Conservation (phyloP, 2,113 vertebrate genomes). For the Orthochromis indermauri region DNA sequence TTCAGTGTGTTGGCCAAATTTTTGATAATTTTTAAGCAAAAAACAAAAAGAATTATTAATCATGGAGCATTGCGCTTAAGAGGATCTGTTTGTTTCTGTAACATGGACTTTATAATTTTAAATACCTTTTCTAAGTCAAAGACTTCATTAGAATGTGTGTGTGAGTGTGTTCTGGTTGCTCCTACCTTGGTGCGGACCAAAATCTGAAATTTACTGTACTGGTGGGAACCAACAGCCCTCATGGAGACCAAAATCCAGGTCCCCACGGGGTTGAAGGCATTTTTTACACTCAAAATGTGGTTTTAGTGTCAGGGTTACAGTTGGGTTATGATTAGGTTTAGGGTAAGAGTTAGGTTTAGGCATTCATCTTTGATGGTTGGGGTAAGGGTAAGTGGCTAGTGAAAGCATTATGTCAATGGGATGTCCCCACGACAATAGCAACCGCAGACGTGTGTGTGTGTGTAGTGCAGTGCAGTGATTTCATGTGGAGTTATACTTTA, state of each 20-base stretch:
- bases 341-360: neutral
- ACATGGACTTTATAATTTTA: neutral
- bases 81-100: neutral
- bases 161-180: neutral
- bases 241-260: neutral
- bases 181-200: neutral
- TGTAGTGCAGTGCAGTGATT: neutral
- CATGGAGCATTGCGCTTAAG: neutral
- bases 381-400: neutral
- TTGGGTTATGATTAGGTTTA: neutral
- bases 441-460: neutral
- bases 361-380: neutral
- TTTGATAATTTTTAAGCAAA: neutral
- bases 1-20: neutral
- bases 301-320: neutral
- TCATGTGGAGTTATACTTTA: neutral
- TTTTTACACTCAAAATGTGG: neutral
- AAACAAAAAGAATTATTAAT: neutral
- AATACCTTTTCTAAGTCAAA: slow-evolving; percentile 14
- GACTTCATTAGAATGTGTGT: slow-evolving; percentile 15
- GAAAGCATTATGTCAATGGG: neutral
- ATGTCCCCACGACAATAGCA: neutral
- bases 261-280: neutral
- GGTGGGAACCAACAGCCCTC: neutral
- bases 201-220: neutral